phyloP scores from a whole-genome alignment of 2,888 invertebrate genomes.

The Eristalis arbustorum region DNA sequence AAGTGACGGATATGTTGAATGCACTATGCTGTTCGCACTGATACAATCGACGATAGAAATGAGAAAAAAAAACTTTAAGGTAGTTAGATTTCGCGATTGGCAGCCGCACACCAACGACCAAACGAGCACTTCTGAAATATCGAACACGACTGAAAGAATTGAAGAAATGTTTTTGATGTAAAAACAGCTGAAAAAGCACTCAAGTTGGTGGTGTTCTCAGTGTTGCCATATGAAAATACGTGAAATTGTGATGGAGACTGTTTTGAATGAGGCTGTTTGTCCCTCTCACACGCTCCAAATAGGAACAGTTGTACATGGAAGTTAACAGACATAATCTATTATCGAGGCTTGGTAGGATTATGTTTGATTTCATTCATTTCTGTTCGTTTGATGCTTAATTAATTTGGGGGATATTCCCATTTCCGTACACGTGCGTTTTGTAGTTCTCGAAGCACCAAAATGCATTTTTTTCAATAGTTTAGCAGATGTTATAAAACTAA shows the following conservation, averaged over 20 bases:
- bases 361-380: no score
- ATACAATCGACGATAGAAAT: neutral
- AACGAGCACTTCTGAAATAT: neutral
- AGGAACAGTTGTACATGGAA: neutral
- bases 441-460: no score
- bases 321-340: neutral
- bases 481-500: no score
- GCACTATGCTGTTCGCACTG: neutral
- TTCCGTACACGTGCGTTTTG: no score
- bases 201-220: neutral
- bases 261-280: neutral
- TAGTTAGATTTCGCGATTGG: neutral
- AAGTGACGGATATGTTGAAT: neutral
- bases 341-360: no score
- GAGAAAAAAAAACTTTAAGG: neutral
- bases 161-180: neutral
- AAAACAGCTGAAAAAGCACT: neutral
- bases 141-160: neutral
- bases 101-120: neutral
- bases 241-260: neutral
- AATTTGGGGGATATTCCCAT: no score
- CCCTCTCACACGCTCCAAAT: neutral
- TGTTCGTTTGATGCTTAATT: no score
- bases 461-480: no score
- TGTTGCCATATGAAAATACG: neutral